Evolutionary conservation across 2,113 vertebrate genomes (phyloP).

Genomic region (Ictalurus furcatus): DNA sequence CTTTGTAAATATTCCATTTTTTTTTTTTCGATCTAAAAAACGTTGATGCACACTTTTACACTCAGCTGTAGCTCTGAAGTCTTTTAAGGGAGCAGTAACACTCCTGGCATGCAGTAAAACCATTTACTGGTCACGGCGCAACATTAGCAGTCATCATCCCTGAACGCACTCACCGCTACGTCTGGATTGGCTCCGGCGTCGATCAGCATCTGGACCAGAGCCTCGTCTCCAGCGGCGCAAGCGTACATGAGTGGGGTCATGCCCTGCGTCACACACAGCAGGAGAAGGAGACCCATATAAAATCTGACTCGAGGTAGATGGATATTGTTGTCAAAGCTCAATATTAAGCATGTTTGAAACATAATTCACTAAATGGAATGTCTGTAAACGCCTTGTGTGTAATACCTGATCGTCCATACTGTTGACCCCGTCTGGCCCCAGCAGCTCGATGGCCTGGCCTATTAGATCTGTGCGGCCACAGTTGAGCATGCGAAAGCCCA

Average conservation of each 20-base stretch:
- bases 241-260: conserved; percentile 98
- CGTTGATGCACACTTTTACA: not conserved
- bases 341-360: not conserved
- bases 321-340: not conserved
- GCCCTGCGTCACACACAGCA: conserved; percentile 70
- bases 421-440: conserved; percentile 91
- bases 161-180: conserved; percentile 65
- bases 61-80: not conserved
- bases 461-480: conserved; percentile 96
- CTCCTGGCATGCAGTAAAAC: not conserved
- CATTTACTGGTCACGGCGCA: not conserved
- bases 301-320: not conserved
- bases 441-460: conserved; percentile 85
- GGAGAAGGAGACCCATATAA: conserved; percentile 5
- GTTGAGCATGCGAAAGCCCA: conserved; percentile 97
- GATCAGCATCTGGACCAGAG: conserved; percentile 97
- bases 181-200: conserved; percentile 91
- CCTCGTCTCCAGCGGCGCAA: conserved; percentile 94
- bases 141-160: not conserved
- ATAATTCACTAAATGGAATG: not conserved
- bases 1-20: not conserved
- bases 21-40: not conserved
- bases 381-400: not conserved
- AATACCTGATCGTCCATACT: conserved; percentile 96
- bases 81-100: not conserved